Conservation (phyloP, 2,797 vertebrate genomes). For the Acridotheres tristis region DNA sequence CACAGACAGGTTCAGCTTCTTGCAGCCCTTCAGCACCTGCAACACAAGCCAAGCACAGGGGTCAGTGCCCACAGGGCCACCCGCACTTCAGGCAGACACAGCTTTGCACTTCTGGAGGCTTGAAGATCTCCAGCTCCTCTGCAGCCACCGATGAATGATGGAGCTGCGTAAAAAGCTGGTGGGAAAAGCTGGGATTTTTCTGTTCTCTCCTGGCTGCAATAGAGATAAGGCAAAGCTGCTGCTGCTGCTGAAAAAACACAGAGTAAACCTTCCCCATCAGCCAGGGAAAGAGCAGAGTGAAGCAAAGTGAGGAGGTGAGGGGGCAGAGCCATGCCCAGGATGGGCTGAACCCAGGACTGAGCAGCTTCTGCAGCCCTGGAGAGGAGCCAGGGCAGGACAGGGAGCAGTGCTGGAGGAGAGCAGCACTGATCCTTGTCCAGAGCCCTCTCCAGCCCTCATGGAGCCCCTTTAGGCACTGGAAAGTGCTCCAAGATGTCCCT, state of each 20-base stretch:
- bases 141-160: background rate
- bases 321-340: background rate
- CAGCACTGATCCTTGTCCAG: background rate
- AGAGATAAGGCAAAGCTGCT: background rate
- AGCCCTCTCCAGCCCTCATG: background rate
- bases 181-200: background rate
- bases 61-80: background rate
- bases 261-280: background rate
- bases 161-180: background rate
- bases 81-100: fast-evolving
- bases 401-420: background rate
- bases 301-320: background rate
- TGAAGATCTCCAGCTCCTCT: background rate
- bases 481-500: background rate
- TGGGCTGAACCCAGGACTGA: background rate
- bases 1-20: conserved; percentile 87
- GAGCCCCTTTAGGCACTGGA: background rate
- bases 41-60: background rate
- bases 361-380: background rate
- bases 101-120: background rate
- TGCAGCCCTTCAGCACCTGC: conserved; percentile 92
- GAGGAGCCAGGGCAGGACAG: background rate
- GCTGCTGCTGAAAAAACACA: background rate
- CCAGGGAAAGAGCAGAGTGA: background rate
- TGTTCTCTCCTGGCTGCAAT: background rate